Percentiles rank a stretch among this genome's conserved stretches.
phyloP scores from a whole-genome alignment of 2,888 invertebrate genomes.

The Drosophila affinis region DNA sequence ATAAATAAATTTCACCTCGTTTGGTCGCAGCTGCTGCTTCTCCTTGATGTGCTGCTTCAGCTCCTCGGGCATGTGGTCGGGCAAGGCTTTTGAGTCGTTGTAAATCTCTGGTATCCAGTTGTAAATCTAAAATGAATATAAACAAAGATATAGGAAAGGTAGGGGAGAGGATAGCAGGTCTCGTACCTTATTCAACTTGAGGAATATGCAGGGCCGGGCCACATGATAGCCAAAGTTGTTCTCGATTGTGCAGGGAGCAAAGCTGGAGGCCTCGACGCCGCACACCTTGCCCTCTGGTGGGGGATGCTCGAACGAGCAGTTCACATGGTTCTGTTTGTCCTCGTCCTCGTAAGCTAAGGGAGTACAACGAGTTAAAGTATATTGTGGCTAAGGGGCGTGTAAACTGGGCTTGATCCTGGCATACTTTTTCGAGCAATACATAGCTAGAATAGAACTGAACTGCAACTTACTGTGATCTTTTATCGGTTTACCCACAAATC shows the following conservation, averaged over 20 bases:
- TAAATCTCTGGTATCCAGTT: conserved; percentile 93
- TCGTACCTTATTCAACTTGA: conserved; percentile 96
- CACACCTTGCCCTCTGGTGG: conserved; percentile 90
- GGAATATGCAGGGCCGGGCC: conserved; percentile 96
- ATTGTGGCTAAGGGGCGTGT: no score
- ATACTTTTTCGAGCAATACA: not conserved
- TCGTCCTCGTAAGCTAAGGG: conserved; percentile 82
- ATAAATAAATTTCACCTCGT: conserved; percentile 79
- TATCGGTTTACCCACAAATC: conserved; percentile 28
- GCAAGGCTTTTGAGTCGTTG: conserved; percentile 89
- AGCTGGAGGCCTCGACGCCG: conserved; percentile 89
- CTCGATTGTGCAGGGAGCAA: conserved; percentile 90
- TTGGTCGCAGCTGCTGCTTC: conserved; percentile 83
- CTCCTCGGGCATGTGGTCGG: conserved; percentile 90
- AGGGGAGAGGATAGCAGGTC: not conserved
- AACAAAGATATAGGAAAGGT: not conserved
- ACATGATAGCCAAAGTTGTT: conserved; percentile 94
- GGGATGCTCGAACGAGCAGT: conserved; percentile 87
- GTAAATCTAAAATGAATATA: conserved; percentile 88
- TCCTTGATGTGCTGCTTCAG: conserved; percentile 88
- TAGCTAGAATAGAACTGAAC: conserved; percentile 4
- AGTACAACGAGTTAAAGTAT: not conserved
- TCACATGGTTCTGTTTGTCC: conserved; percentile 86
- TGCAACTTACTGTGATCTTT: conserved; percentile 72
- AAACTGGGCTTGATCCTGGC: conserved; percentile 26